Conservation (phyloP, 2,113 vertebrate species). For the Carassius carassius region DNA sequence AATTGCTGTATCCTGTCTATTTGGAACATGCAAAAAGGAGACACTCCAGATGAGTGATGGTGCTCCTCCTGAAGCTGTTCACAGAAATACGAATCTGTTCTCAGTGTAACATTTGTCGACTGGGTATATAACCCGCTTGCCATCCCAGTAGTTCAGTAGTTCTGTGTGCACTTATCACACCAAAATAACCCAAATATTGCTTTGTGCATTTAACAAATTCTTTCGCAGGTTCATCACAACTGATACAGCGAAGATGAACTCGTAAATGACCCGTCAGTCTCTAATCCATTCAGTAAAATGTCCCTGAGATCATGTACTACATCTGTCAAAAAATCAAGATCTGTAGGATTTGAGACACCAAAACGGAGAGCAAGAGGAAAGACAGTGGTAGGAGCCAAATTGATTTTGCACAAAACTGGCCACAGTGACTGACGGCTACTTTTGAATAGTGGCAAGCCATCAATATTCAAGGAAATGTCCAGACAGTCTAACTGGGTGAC, state of each 20-base stretch:
- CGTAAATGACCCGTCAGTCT: neutral
- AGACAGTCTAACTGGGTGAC: slow-evolving; percentile 2
- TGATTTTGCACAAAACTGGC: neutral
- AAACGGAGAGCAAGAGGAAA: slow-evolving; percentile 9
- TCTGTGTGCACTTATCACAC: slow-evolving; percentile 28
- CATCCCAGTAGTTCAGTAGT: slow-evolving; percentile 25
- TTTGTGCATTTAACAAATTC: slow-evolving; percentile 18
- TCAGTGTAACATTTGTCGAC: slow-evolving; percentile 15
- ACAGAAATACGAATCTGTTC: slow-evolving; percentile 10
- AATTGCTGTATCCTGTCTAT: no score
- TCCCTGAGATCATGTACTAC: neutral
- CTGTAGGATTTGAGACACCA: neutral
- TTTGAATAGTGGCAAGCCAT: neutral
- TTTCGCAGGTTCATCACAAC: slow-evolving; percentile 14
- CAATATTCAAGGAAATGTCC: neutral
- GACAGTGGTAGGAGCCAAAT: neutral
- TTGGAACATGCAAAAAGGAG: no score
- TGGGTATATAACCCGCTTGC: slow-evolving; percentile 9
- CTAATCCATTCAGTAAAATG: neutral
- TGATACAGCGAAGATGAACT: neutral
- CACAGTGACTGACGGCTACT: slow-evolving; percentile 10
- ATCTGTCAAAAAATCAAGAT: slow-evolving; percentile 16
- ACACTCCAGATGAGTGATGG: no score
- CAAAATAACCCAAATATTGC: neutral
- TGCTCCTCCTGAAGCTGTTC: no score